Evolutionary conservation across 2,888 invertebrate genomes (phyloP).

Genomic region (Drosophila nr. medialis): DNA sequence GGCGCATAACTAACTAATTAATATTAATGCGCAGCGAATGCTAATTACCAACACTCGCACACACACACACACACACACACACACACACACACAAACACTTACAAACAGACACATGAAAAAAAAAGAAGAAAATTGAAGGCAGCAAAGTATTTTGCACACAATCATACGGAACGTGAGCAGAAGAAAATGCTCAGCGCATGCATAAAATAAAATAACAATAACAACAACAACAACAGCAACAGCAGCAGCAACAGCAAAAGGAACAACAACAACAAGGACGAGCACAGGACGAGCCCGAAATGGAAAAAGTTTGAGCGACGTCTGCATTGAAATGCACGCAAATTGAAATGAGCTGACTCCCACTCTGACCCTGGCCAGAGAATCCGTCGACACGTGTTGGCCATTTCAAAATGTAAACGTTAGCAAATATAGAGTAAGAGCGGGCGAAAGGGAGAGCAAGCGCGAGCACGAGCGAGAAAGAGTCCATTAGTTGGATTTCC

Average conservation of each 20-base stretch:
- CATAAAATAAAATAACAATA: slow-evolving; percentile 54
- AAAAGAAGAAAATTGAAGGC: slow-evolving; percentile 19
- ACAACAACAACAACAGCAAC: slow-evolving; percentile 12
- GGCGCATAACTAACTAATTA: slow-evolving; percentile 79
- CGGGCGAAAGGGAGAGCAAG: not conserved
- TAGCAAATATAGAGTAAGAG: slow-evolving; percentile 22
- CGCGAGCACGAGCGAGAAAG: not conserved
- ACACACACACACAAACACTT: not conserved
- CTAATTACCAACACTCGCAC: slow-evolving; percentile 69
- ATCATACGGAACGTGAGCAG: slow-evolving; percentile 72
- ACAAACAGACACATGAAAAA: slow-evolving; percentile 1
- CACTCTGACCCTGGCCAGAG: slow-evolving; percentile 16
- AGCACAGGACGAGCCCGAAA: slow-evolving; percentile 49
- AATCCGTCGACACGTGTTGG: slow-evolving; percentile 74
- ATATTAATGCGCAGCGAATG: slow-evolving; percentile 81
- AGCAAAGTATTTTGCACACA: slow-evolving; percentile 76
- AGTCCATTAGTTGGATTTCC: slow-evolving; percentile 65
- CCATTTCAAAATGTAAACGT: slow-evolving; percentile 79
- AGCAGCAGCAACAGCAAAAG: not conserved
- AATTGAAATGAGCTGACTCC: slow-evolving; percentile 67
- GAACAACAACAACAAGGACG: slow-evolving; percentile 19
- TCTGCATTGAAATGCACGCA: slow-evolving; percentile 77
- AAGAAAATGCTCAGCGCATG: slow-evolving; percentile 49
- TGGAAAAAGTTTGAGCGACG: slow-evolving; percentile 70
- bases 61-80: slow-evolving; percentile 9